phyloP scores from a whole-genome alignment of 2,113 vertebrate species.

The Cebidichthys violaceus region DNA sequence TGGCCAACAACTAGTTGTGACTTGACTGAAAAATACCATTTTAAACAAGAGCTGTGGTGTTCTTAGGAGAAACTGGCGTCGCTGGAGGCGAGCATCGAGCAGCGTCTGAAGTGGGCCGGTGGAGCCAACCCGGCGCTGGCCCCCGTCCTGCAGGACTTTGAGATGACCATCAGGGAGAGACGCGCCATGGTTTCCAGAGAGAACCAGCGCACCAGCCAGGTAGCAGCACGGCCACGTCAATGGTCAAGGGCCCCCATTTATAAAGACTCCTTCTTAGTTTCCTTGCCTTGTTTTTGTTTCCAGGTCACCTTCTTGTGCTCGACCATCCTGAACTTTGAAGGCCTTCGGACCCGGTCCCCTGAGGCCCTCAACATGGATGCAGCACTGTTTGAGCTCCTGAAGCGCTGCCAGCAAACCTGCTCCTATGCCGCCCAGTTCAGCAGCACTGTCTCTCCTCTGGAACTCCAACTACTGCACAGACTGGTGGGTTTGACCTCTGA shows the following conservation, averaged over 20 bases:
- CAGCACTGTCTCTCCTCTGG: slow-evolving; percentile 93
- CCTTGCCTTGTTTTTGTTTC: fast-evolving
- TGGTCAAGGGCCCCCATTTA: too few species aligned
- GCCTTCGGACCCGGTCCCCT: slow-evolving; percentile 92
- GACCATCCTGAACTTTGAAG: slow-evolving; percentile 97
- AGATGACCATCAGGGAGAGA: slow-evolving; percentile 94
- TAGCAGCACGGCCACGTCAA: background rate
- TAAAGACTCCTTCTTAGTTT: background rate
- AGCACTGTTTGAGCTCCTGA: slow-evolving; percentile 93
- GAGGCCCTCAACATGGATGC: slow-evolving; percentile 94
- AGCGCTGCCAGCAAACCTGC: slow-evolving; percentile 96
- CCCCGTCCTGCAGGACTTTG: slow-evolving; percentile 97
- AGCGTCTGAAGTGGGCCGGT: slow-evolving; percentile 98
- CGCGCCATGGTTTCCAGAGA: slow-evolving; percentile 93
- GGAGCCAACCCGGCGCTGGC: slow-evolving; percentile 96
- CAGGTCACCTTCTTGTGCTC: slow-evolving; percentile 97
- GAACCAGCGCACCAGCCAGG: slow-evolving; percentile 93
- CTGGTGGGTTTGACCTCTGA: slow-evolving; percentile 86
- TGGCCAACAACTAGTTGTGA: background rate
- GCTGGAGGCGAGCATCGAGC: slow-evolving; percentile 97
- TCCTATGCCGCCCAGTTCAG: slow-evolving; percentile 96
- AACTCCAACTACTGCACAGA: slow-evolving; percentile 93
- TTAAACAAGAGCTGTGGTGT: background rate
- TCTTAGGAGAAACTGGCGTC: slow-evolving; percentile 92
- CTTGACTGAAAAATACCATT: background rate